Percentiles rank a stretch among this genome's conserved stretches.
Evolutionary conservation across 2,113 vertebrate species (phyloP).

Genomic region (Mesembrinibis cayennensis): DNA sequence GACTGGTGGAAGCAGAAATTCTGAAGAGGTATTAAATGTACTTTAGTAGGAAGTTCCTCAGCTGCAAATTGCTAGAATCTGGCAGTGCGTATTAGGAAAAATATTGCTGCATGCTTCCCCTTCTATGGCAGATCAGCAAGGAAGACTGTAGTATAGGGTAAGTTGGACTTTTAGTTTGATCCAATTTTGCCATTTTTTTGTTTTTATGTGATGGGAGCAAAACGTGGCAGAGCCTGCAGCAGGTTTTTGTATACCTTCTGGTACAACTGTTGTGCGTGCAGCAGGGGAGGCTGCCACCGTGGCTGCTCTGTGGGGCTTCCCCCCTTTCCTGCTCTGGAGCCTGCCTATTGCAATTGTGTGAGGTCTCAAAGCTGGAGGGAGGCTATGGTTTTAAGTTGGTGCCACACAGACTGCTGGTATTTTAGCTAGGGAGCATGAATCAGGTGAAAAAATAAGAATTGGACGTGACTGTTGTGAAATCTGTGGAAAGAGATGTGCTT

Average conservation of each 20-base stretch:
- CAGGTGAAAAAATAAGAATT: not conserved
- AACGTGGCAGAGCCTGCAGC: not conserved
- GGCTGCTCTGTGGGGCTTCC: not conserved
- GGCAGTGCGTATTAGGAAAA: not conserved
- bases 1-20: not conserved
- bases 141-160: not conserved
- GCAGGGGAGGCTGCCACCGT: too few species aligned
- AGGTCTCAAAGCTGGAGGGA: not conserved
- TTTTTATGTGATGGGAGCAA: not conserved
- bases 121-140: not conserved
- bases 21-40: not conserved
- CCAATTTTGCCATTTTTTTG: not conserved
- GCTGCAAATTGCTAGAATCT: not conserved
- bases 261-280: not conserved
- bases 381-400: not conserved
- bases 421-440: not conserved
- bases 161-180: not conserved
- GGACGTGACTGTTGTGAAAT: not conserved
- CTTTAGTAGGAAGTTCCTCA: not conserved
- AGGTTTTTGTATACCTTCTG: too few species aligned
- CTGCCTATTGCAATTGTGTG: not conserved
- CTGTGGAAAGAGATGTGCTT: not conserved
- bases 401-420: rapidly evolving
- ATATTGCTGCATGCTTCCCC: not conserved
- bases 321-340: not conserved